Evolutionary conservation across 2,797 vertebrate genomes (phyloP), one percentile per base, ranked within the genome.

Genomic region (Scolopax bukidnonensis): DNA sequence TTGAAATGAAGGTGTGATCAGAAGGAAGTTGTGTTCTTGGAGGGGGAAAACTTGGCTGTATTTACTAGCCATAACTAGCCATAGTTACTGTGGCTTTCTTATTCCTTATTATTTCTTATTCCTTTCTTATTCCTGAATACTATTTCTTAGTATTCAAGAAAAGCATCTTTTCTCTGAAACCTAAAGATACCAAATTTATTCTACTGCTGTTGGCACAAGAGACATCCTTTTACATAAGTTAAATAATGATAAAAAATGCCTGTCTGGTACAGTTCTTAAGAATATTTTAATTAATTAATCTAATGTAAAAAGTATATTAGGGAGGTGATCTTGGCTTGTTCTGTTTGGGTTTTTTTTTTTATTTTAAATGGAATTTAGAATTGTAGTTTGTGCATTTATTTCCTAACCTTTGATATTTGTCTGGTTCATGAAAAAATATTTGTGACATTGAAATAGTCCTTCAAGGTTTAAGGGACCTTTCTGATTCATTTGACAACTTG

Each of bases 261-360:
- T 75, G 15, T 82, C 24, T 60, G n/a, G 16, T 85, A 20, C 12
- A 28, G 30, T 65, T 85, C 23, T 57, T 75, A 51, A 74, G 79
- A 86, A 40, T 71, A 67, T 12, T 67, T 41, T 53, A 33, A 14
- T 50, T 61, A 38, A 40, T 41, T 56, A 67, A 50, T 71, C 6
- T 81, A 45, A 28, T 65, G 16, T 40, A 33, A 50, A 48, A 69
- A 43, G 3, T 59, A 6, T n/a, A 8, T 33, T 53, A 61, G 80
- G 33, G 25, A 68, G 33, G 7, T 40, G 6, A 8, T 69, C 13
- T 51, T 68, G 43, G 18, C 15, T 8, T 51, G 50, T 19, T 68
- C 23, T 6, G 0, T 23, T 61, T 36, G 36, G 36, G 36, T 71
- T 5, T 33, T 3, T 20, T 1, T 76, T 5, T 38, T 4, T 18